phyloP scores from a whole-genome alignment of 2,113 vertebrate species.

The Toxostoma redivivum region DNA sequence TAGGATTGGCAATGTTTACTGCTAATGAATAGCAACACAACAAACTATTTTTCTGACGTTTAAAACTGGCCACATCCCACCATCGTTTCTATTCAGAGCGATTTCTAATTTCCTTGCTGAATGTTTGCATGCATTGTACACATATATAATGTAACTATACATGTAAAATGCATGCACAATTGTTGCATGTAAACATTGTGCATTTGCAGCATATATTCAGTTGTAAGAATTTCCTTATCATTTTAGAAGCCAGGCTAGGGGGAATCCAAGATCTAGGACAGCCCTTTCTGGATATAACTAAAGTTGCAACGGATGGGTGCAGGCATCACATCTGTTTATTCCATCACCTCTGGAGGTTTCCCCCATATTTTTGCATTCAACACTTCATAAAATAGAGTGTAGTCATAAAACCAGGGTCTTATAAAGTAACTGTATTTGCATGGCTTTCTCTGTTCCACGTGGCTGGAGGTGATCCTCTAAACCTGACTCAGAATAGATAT shows the following conservation, averaged over 20 bases:
- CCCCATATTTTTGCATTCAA: background rate
- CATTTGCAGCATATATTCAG: background rate
- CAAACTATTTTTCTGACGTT: background rate
- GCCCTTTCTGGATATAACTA: background rate
- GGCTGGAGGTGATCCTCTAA: background rate
- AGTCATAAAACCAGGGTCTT: background rate
- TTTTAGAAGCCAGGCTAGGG: background rate
- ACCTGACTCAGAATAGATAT: background rate
- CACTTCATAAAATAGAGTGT: background rate
- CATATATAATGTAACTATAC: no score
- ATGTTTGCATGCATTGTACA: rapidly evolving
- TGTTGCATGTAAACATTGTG: background rate
- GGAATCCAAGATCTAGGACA: background rate
- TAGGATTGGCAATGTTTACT: background rate
- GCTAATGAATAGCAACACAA: background rate
- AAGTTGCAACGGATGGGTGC: background rate
- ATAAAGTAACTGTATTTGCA: background rate
- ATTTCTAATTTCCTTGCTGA: background rate
- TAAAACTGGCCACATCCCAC: background rate
- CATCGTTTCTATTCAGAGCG: background rate
- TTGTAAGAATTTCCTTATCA: background rate
- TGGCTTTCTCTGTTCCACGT: background rate
- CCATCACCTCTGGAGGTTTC: background rate
- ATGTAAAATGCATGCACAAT: background rate
- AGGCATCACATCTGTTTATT: background rate